Percentiles rank a stretch among this genome's conserved stretches.
Evolutionary conservation across 2,888 invertebrate species (phyloP).

Genomic region (Sminthurinus aureus): DNA sequence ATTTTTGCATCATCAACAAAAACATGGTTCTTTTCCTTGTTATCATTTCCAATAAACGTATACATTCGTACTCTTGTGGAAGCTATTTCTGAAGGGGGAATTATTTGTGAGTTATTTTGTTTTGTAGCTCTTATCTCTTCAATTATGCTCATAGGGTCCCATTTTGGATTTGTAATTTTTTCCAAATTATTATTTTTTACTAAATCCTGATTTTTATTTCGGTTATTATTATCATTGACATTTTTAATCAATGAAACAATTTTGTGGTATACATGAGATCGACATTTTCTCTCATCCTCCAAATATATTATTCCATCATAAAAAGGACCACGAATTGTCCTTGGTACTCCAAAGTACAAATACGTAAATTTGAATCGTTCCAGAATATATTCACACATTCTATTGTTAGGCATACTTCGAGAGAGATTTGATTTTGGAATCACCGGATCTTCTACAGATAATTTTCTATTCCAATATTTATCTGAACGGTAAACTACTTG

Average conservation of each 20-base stretch:
- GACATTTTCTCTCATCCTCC: slow-evolving; percentile 10
- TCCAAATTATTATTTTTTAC: neutral
- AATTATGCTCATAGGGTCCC: slow-evolving; percentile 33
- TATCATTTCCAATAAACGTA: slow-evolving; percentile 12
- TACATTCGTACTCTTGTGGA: slow-evolving; percentile 8
- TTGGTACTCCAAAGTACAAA: slow-evolving; percentile 65
- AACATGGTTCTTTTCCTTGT: slow-evolving; percentile 40
- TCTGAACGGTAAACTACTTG: slow-evolving; percentile 56
- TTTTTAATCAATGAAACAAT: neutral
- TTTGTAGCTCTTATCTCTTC: slow-evolving; percentile 36
- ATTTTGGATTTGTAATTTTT: slow-evolving; percentile 33
- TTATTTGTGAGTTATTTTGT: slow-evolving; percentile 14
- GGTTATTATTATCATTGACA: neutral
- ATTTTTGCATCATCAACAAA: slow-evolving; percentile 44
- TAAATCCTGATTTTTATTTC: neutral
- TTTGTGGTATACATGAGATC: slow-evolving; percentile 22
- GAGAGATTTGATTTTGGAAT: slow-evolving; percentile 65
- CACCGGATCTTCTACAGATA: slow-evolving; percentile 63
- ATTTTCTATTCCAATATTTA: slow-evolving; percentile 62
- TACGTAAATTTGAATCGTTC: slow-evolving; percentile 65
- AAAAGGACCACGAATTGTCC: slow-evolving; percentile 62
- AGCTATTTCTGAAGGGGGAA: slow-evolving; percentile 30
- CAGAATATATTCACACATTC: slow-evolving; percentile 65
- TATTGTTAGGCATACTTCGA: slow-evolving; percentile 63
- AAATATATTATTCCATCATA: slow-evolving; percentile 57